Evolutionary conservation across 2,888 invertebrate species (phyloP).

Genomic region (Tenthredo livida): DNA sequence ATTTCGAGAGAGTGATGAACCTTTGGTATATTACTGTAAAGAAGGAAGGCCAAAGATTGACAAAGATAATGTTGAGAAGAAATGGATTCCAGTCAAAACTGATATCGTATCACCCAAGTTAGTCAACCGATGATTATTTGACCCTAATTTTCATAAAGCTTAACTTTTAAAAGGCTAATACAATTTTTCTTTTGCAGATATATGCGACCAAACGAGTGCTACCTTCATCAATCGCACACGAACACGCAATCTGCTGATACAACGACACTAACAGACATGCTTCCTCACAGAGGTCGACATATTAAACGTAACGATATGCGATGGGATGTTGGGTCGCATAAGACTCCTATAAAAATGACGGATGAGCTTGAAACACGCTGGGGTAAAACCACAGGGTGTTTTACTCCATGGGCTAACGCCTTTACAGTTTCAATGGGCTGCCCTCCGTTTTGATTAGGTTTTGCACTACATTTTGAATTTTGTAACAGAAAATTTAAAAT

Average conservation of each 20-base stretch:
- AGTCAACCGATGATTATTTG: slow-evolving; percentile 12
- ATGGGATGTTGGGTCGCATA: slow-evolving; percentile 57
- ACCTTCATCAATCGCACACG: slow-evolving; percentile 55
- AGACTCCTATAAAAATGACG: slow-evolving; percentile 57
- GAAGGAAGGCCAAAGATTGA: slow-evolving; percentile 46
- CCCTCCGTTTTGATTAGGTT: slow-evolving; percentile 52
- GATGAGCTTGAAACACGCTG: slow-evolving; percentile 58
- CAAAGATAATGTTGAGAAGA: slow-evolving; percentile 54
- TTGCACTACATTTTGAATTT: neutral
- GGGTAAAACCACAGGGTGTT: slow-evolving; percentile 56
- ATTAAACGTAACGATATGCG: slow-evolving; percentile 58
- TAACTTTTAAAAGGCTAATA: neutral
- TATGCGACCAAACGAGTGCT: slow-evolving; percentile 57
- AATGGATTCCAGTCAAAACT: slow-evolving; percentile 58
- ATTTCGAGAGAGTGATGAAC: slow-evolving; percentile 57
- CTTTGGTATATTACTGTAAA: slow-evolving; percentile 52
- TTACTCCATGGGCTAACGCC: slow-evolving; percentile 57
- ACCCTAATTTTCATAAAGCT: neutral
- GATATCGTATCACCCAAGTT: slow-evolving; percentile 59
- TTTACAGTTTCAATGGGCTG: slow-evolving; percentile 56
- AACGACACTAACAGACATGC: slow-evolving; percentile 60
- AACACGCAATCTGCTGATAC: slow-evolving; percentile 58
- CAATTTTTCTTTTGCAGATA: slow-evolving; percentile 19
- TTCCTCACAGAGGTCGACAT: slow-evolving; percentile 59
- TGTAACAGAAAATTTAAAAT: neutral